Conservation (phyloP, 1,140 invertebrate genomes). For the Dryas iulia region DNA sequence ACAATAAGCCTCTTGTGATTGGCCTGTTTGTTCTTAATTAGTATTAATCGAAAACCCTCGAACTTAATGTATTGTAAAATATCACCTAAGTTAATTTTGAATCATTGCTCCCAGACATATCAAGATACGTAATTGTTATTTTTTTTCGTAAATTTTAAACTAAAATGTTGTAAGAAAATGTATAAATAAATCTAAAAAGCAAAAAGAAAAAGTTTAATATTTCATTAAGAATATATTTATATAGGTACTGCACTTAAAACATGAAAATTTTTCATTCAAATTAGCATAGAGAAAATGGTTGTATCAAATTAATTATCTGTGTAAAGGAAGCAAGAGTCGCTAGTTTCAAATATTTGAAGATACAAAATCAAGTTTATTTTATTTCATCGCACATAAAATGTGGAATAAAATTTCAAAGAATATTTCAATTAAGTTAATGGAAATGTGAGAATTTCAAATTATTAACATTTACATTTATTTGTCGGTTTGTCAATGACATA, state of each 20-base stretch:
- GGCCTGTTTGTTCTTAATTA: conserved; percentile 78
- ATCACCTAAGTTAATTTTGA: conserved; percentile 47
- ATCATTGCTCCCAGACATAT: conserved; percentile 1
- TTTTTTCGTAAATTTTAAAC: background rate
- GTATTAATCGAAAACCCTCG: conserved; percentile 73
- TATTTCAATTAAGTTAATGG: conserved; percentile 20
- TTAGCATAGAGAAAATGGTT: conserved; percentile 1
- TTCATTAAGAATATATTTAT: no score
- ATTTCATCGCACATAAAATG: conserved; percentile 1
- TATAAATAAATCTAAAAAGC: background rate
- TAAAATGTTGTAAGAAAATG: background rate
- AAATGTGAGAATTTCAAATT: conserved; percentile 11
- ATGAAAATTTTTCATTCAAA: background rate
- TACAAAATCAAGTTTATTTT: conserved; percentile 4
- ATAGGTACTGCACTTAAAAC: background rate
- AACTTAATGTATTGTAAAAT: conserved; percentile 54
- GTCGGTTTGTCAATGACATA: conserved; percentile 21
- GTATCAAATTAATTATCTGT: conserved; percentile 1
- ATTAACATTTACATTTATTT: conserved; percentile 22
- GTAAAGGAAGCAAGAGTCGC: background rate
- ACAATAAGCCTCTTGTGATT: conserved; percentile 77
- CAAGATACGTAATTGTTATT: no score
- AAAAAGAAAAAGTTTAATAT: no score
- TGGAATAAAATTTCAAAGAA: conserved; percentile 1
- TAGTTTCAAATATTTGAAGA: conserved; percentile 5